Percentiles rank a stretch among this genome's conserved stretches.
phyloP scores from a whole-genome alignment of 1,140 invertebrate genomes.

The Phthorimaea operculella region DNA sequence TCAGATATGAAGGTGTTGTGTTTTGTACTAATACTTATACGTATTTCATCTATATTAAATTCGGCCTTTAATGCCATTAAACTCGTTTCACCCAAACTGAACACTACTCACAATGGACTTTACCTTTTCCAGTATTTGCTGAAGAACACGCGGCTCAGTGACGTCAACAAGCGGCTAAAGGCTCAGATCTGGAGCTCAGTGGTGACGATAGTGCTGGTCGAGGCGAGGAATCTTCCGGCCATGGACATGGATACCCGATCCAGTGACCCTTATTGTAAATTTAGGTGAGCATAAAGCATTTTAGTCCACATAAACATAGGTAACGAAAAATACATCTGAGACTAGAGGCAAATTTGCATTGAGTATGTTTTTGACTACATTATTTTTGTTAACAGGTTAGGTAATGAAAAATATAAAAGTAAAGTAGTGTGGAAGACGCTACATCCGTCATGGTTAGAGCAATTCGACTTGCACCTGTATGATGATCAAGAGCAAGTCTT shows the following conservation, averaged over 20 bases:
- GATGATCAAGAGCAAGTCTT: conserved; percentile 88
- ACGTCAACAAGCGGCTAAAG: conserved; percentile 84
- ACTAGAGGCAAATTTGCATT: no score
- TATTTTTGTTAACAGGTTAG: conserved; percentile 74
- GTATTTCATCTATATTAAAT: no score
- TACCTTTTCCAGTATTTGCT: conserved; percentile 78
- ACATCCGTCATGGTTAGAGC: conserved; percentile 94
- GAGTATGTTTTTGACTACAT: no score
- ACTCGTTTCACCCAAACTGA: no score
- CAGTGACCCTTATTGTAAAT: conserved; percentile 96
- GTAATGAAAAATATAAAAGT: conserved; percentile 98
- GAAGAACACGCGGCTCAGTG: conserved; percentile 78
- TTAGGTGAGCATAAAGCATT: conserved; percentile 73
- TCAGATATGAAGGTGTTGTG: no score
- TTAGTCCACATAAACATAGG: no score
- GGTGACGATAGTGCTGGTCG: conserved; percentile 95
- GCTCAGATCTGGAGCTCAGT: conserved; percentile 96
- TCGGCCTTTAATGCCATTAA: no score
- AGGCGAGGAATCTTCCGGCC: conserved; percentile 89
- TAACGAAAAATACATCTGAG: no score
- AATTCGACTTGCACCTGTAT: conserved; percentile 97
- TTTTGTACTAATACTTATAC: no score
- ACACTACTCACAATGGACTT: no score
- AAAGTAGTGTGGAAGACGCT: conserved; percentile 88
- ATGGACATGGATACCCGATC: conserved; percentile 90